Evolutionary conservation across 1,140 invertebrate species (phyloP).

Genomic region (Calliopsis andreniformis): DNA sequence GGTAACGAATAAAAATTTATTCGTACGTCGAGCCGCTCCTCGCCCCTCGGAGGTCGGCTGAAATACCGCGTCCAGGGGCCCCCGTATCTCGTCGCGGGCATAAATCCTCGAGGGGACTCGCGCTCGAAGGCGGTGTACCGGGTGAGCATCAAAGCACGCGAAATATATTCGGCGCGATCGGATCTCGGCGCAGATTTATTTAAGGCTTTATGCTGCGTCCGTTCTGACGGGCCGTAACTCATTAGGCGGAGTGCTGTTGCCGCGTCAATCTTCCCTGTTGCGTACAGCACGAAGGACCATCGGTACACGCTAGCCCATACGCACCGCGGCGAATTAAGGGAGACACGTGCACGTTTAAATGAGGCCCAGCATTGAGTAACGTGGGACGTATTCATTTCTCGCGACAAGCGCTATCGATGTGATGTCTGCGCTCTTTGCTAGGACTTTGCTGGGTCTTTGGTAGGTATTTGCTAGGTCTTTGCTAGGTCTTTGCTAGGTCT

Average conservation of each 20-base stretch:
- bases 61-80: conserved; percentile 8
- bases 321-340: background rate
- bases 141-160: conserved; percentile 12
- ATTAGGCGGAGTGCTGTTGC: background rate
- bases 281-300: background rate
- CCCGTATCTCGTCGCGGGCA: conserved; percentile 14
- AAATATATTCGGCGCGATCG: conserved; percentile 19
- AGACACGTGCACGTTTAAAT: conserved; percentile 1
- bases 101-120: conserved; percentile 7
- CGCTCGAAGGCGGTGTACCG: conserved; percentile 2
- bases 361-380: background rate
- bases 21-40: conserved; percentile 9
- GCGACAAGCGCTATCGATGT: too few relatives aligned
- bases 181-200: conserved; percentile 10
- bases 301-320: background rate
- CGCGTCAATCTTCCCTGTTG: conserved; percentile 15
- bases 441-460: too few relatives aligned
- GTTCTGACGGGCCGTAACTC: conserved; percentile 21
- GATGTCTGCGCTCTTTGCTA: too few relatives aligned
- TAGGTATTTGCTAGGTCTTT: too few relatives aligned
- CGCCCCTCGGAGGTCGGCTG: background rate
- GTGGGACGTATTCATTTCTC: conserved; percentile 3
- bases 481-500: too few relatives aligned
- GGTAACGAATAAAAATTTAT: conserved; percentile 21
- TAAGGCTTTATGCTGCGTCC: conserved; percentile 12